Percentiles rank a stretch among this genome's conserved stretches.
These are phyloP conservation scores for Hemibagrus guttatus DNA, from an alignment of 2,797 vertebrate species.

Conservation along the genomic window DNA sequence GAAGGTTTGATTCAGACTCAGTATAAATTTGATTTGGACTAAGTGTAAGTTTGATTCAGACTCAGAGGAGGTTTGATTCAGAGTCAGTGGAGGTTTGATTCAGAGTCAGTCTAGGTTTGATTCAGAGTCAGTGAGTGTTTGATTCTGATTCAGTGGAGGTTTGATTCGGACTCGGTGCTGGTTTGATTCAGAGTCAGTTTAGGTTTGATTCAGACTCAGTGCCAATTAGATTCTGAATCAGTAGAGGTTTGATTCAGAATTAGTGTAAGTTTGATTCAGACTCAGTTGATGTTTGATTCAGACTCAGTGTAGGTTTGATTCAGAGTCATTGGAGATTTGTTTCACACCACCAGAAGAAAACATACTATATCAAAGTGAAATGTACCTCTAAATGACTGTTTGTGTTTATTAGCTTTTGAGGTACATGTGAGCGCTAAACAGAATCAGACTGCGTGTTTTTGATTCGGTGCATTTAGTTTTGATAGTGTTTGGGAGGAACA, in stretches of 20 bases:
- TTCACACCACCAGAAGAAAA: neutral
- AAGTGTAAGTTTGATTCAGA: neutral
- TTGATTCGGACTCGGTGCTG: neutral
- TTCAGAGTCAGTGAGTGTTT: neutral
- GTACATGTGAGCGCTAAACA: neutral
- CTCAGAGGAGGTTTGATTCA: neutral
- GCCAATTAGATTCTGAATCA: neutral
- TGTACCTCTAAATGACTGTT: neutral
- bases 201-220: neutral
- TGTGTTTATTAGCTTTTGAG: neutral
- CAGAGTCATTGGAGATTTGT: neutral
- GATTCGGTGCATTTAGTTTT: constrained; percentile 17
- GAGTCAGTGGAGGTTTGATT: neutral
- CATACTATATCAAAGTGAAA: neutral
- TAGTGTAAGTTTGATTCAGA: neutral
- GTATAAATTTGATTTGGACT: neutral
- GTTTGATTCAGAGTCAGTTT: neutral
- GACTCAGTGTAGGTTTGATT: neutral
- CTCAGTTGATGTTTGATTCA: neutral
- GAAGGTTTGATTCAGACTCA: neutral
- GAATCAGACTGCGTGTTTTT: neutral
- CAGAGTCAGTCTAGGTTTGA: neutral
- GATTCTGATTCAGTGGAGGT: neutral
- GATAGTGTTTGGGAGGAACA: constrained; percentile 29
- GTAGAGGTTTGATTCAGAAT: neutral